Conservation (phyloP, 2,888 invertebrate genomes). For the Agonopterix alstromeriana region DNA sequence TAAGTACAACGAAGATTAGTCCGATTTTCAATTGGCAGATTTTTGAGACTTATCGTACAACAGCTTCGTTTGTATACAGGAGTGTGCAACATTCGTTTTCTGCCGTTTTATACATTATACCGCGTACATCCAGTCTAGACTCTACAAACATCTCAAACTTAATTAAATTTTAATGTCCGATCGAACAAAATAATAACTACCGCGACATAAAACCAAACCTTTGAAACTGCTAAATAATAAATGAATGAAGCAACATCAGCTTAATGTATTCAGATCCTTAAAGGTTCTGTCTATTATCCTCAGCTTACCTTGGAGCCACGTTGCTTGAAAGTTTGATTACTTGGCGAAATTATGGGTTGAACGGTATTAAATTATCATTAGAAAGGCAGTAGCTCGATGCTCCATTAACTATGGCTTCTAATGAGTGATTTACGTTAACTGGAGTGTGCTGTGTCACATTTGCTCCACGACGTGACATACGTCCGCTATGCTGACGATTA, state of each 20-base stretch:
- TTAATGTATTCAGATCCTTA: constrained; percentile 50
- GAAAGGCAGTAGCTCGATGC: constrained; percentile 49
- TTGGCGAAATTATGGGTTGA: constrained; percentile 55
- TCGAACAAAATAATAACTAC: constrained; percentile 6
- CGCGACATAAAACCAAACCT: constrained; percentile 21
- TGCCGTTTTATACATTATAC: too few relatives aligned
- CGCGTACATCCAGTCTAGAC: too few relatives aligned
- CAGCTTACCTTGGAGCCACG: constrained; percentile 41
- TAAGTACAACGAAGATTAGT: too few relatives aligned
- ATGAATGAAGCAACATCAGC: constrained; percentile 44
- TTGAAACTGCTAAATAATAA: constrained; percentile 30
- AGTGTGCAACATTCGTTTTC: too few relatives aligned
- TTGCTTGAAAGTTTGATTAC: constrained; percentile 61
- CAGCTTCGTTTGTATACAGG: too few relatives aligned
- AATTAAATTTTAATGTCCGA: too few relatives aligned
- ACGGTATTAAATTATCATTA: constrained; percentile 65
- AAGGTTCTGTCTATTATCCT: constrained; percentile 53
- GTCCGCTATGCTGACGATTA: constrained; percentile 33
- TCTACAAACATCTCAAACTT: too few relatives aligned
- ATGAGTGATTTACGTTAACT: constrained; percentile 63
- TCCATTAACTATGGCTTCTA: constrained; percentile 51
- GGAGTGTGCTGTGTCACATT: constrained; percentile 48
- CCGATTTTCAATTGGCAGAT: too few relatives aligned
- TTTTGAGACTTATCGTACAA: too few relatives aligned
- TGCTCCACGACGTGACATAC: constrained; percentile 38